Conservation (phyloP, 2,113 vertebrate species). For the Zosterops pallidus region DNA sequence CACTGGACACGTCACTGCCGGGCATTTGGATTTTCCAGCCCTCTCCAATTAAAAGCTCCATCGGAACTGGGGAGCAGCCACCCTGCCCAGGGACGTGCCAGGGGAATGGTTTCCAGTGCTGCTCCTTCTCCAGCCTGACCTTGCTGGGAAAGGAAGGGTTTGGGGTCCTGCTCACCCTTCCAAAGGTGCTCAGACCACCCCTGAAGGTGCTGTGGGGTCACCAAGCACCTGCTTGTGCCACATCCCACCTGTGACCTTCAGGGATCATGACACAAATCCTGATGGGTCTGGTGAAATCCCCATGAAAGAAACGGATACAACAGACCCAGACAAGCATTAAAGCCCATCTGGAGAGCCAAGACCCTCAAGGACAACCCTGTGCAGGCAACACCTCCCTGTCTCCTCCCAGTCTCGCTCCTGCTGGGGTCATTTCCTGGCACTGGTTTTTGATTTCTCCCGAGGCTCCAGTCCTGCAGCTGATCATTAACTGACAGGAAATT, state of each 20-base stretch:
- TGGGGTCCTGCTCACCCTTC: background rate
- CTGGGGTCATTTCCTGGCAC: background rate
- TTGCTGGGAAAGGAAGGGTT: accelerated
- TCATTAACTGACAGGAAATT: conserved; percentile 64
- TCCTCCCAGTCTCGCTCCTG: background rate
- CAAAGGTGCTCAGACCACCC: accelerated
- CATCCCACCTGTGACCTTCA: background rate
- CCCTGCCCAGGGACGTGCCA: background rate
- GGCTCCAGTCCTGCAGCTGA: conserved; percentile 28
- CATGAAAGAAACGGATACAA: background rate
- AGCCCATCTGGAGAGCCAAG: background rate
- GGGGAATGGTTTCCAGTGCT: background rate
- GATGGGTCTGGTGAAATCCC: accelerated
- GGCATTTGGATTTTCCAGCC: conserved; percentile 22
- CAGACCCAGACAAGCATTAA: accelerated
- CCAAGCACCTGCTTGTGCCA: background rate
- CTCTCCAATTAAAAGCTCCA: conserved; percentile 32
- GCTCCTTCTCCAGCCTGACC: background rate
- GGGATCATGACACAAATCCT: accelerated
- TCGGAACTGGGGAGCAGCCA: background rate
- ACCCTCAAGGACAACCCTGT: accelerated
- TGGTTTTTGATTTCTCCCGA: background rate
- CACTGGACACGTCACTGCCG: conserved; percentile 3
- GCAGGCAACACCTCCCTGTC: background rate
- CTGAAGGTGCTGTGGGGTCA: background rate